Base-by-base conservation (phyloP, 1,140 invertebrate genomes). In the Dendrolimus punctatus region DNA sequence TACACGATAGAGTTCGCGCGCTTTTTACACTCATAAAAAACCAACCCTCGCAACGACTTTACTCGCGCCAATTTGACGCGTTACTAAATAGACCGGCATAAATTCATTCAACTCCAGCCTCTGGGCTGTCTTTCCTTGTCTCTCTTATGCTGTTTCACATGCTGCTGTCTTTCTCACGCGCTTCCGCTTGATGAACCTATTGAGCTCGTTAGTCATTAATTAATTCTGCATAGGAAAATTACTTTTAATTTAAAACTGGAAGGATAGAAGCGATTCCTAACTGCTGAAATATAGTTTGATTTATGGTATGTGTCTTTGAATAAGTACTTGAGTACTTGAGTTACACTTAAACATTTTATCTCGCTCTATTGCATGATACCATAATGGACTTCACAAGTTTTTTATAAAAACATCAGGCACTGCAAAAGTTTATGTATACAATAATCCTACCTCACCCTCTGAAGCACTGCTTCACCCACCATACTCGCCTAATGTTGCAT, bases 171-270 rank as follows among this genome's bases (percentile, higher is more conserved):
- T 68, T 54, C 36, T 80, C 57, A n/a, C 49, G 48, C 63, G 73
- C 80, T 84, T 85, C 82, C 82, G 82, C 80, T 71, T 84, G 77
- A 85, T 77, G 80, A 84, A 85, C 77, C 82, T 82, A 85, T 85
- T 85, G 79, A 82, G 82, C 82, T 85, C 79, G 82, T 85, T 85
- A 85, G 79, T 85, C 79, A 84, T 84, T 85, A 85, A 84, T 85
- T 85, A 85, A 85, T 84, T 85, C 82, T 84, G 80, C 82, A 84
- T 85, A 85, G 82, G 80, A 85, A 85, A 85, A 85, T 85, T 83
- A 83, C 73, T 85, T 85, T 85, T 85, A 84, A 85, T 84, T 85
- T 84, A 82, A 80, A 73, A 61, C 69, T 72, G 64, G 72, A 76
- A 80, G 80, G 79, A 82, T 84, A 77, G 71, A 54, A 67, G 59